Evolutionary conservation across 2,113 vertebrate genomes (phyloP), one percentile per base, ranked within the genome.

Genomic region (Corapipo altera): DNA sequence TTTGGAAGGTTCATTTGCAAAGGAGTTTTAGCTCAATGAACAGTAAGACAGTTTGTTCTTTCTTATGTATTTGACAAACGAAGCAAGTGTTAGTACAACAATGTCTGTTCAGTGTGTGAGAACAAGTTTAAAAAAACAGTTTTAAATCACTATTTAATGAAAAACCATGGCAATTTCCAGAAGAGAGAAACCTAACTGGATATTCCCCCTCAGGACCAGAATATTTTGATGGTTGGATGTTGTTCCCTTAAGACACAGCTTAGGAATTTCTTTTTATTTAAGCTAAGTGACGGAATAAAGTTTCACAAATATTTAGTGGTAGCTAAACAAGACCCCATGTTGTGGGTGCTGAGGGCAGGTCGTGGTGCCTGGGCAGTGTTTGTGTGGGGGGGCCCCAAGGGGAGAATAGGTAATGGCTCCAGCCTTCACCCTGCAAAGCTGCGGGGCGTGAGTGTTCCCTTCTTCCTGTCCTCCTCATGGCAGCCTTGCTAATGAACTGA

Each of bases 341-440:
- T 1, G 1, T 19, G 1, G 1, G 9, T 52, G 41, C 59, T 32
- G 27, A 32, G 54, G 58, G 37, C 16, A 7, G 51, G 9, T 2
- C 0, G 49, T 24, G 11, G 64, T 3, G 3, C 32, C 7, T 0
- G 0, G 49, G 21, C 48, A 54, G 6, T n/a, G 61, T 44, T 76
- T 41, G 32, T 21, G 19, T 33, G 26, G 0, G 54, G 28, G 48
- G 48, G 44, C 22, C 2, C 33, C 9, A 6, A 19, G 21, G 17
- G 54, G 9, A 33, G 24, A 66, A 14, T 2, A 1, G 12, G 4
- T 9, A 11, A 64, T 3, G 10, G 39, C 58, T 81, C 48, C 71
- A 76, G 41, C 17, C 65, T 85, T 69, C 8, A 2, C 12, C 27
- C 44, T 73, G 37, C 49, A 61, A 26, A 61, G 27, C 54, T 3